A percentile compares a stretch with the other conserved stretches of the same genome.
These are phyloP conservation scores for Iphiclides podalirius DNA, from an alignment of 2,888 invertebrate genomes.

Conservation along the genomic window DNA sequence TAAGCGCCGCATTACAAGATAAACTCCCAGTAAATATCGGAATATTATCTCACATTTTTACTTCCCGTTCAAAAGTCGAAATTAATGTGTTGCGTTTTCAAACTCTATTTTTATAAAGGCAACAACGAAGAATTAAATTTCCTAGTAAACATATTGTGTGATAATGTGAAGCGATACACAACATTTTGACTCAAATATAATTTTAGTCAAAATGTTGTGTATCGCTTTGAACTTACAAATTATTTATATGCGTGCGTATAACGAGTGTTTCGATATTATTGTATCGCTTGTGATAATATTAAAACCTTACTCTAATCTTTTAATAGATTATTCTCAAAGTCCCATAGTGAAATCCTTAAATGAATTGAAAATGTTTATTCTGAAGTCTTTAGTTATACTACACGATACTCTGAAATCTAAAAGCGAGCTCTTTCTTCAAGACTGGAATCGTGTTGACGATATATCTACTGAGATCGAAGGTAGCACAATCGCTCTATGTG, in stretches of 20 bases:
- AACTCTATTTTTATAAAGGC: background rate
- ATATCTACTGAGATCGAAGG: conserved; percentile 53
- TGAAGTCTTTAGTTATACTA: conserved; percentile 40
- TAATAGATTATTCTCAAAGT: background rate
- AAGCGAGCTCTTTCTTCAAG: conserved; percentile 56
- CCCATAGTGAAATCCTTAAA: background rate
- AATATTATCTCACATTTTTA: conserved; percentile 17
- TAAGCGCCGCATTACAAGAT: conserved; percentile 51
- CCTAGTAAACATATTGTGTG: conserved; percentile 1
- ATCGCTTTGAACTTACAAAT: too few relatives aligned
- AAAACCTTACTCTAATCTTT: too few relatives aligned
- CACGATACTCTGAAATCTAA: conserved; percentile 64
- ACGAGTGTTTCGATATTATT: too few relatives aligned
- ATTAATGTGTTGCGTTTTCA: background rate
- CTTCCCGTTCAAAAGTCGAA: conserved; percentile 12
- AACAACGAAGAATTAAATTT: conserved; percentile 1
- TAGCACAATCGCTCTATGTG: conserved; percentile 59
- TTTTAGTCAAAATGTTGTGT: too few relatives aligned
- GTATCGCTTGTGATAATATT: too few relatives aligned
- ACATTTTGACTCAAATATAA: too few relatives aligned
- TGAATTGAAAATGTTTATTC: conserved; percentile 24
- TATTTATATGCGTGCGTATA: too few relatives aligned
- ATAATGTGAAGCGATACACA: too few relatives aligned
- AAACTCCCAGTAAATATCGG: conserved; percentile 20
- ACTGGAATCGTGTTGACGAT: conserved; percentile 70